Evolutionary conservation across 2,113 vertebrate species (phyloP), one percentile per base, ranked within the genome.

Genomic region (Sebastes schlegelii): DNA sequence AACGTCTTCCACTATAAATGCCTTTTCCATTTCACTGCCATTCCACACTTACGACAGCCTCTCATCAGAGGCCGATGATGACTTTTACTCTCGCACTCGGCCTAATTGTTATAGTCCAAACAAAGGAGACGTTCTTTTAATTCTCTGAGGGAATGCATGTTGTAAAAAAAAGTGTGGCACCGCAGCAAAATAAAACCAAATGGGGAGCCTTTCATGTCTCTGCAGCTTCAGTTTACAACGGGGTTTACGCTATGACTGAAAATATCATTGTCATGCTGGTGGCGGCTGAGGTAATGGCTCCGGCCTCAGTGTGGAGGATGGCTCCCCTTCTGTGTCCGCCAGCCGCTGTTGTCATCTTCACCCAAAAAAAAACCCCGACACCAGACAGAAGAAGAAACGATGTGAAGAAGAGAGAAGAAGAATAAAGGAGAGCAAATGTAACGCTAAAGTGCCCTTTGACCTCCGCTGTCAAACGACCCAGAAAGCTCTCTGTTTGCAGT

Each of bases 191-290:
- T 86, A 69, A 93, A 95, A 89, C 82, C 88, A 84, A 79, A 91
- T 84, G 84, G 49, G 42, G 67, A 54, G 79, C 81, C 91, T 93
- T 93, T 92, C 79, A 92, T 94, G 91, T 94, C 85, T 73, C 75
- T 89, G 85, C 65, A 90, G 83, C 86, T 86, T 79, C 46, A 63
- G 84, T 93, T 93, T 95, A 91, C 90, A 83, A 89, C 69, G 19
- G 86, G 82, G 67, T 90, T 90, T 89, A 90, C 73, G 54, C 77
- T 71, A 34, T 23, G 79, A 70, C 92, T 92, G 89, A 93, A 92
- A 94, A 94, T 92, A 86, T 92, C 93, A 92, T 89, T 93, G 93
- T 90, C 89, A 91, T 91, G 89, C 77, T 82, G 60, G 76, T 85
- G 85, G 79, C 74, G 77, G 79, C 87, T 95, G 91, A 94, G 89